These are phyloP conservation scores for Cynoglossus semilaevis DNA, from an alignment of 2,113 vertebrate genomes.

Conservation along the genomic window DNA sequence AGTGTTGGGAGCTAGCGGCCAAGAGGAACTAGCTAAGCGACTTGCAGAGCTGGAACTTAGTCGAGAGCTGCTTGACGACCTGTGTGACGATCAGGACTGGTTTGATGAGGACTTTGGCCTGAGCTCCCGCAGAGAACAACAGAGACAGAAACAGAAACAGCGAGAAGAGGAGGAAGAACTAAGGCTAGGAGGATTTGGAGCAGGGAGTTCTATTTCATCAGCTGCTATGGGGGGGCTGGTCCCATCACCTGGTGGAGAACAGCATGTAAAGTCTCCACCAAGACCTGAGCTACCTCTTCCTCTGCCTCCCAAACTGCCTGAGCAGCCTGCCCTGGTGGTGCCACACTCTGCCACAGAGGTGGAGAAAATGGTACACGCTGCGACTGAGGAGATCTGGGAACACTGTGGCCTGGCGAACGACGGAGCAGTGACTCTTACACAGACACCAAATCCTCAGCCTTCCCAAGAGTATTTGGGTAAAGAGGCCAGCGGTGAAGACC, in stretches of 20 bases:
- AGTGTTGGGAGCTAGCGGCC: slow-evolving; percentile 85
- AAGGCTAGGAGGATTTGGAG: slow-evolving; percentile 32
- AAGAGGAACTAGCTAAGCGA: slow-evolving; percentile 91
- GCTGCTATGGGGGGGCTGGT: slow-evolving; percentile 30
- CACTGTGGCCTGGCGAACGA: slow-evolving; percentile 78
- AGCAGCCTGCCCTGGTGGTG: slow-evolving; percentile 85
- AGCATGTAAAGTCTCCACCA: slow-evolving; percentile 72
- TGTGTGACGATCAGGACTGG: slow-evolving; percentile 97
- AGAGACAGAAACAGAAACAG: slow-evolving; percentile 74
- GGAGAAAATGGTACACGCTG: slow-evolving; percentile 83
- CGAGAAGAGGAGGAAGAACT: slow-evolving; percentile 61
- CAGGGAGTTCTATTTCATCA: slow-evolving; percentile 26
- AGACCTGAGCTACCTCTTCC: slow-evolving; percentile 75
- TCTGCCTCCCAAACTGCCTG: slow-evolving; percentile 75
- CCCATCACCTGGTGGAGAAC: slow-evolving; percentile 42
- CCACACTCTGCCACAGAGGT: slow-evolving; percentile 85
- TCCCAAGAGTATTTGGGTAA: slow-evolving; percentile 70
- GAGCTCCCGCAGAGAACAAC: slow-evolving; percentile 83
- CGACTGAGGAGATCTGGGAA: slow-evolving; percentile 88
- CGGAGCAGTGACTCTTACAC: slow-evolving; percentile 60
- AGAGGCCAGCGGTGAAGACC: slow-evolving; percentile 70
- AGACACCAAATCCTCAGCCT: slow-evolving; percentile 61
- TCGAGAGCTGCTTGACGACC: slow-evolving; percentile 82
- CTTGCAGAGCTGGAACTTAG: slow-evolving; percentile 91
- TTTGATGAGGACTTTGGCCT: slow-evolving; percentile 98